phyloP scores from a whole-genome alignment of 2,888 invertebrate genomes.

The Bugula neritina region DNA sequence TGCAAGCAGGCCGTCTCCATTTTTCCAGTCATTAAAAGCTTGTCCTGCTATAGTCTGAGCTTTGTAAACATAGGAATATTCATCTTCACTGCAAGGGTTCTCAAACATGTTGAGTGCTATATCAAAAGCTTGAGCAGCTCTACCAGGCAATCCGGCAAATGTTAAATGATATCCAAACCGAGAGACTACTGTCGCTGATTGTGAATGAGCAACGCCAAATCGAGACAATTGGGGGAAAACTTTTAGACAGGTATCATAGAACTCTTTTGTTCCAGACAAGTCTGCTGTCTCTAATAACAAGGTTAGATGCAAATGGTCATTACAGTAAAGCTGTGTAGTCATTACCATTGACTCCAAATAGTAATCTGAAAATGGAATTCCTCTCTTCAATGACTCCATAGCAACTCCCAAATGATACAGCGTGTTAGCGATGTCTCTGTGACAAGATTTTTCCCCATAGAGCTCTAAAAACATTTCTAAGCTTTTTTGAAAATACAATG shows the following conservation, averaged over 20 bases:
- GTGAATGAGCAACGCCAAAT: not conserved
- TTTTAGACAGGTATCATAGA: not conserved
- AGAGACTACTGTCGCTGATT: not conserved
- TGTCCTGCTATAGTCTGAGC: not conserved
- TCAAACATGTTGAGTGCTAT: not conserved
- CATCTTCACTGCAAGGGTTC: not conserved
- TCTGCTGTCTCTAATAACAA: not conserved
- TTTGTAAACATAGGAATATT: not conserved
- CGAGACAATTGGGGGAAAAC: not conserved
- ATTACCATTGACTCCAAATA: not conserved
- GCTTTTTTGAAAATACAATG: not conserved
- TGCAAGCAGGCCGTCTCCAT: not conserved
- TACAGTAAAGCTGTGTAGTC: not conserved
- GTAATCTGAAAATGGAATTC: not conserved
- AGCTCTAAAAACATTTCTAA: not conserved
- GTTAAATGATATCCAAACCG: not conserved
- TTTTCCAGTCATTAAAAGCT: not conserved
- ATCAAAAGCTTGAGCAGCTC: not conserved
- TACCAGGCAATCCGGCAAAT: not conserved
- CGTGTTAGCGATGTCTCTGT: constrained; percentile 1
- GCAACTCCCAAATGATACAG: not conserved
- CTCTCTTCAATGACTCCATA: not conserved
- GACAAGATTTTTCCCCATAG: not conserved
- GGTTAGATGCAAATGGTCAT: not conserved
- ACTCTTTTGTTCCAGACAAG: not conserved